A percentile compares a stretch with the other conserved stretches of the same genome.
Conservation (phyloP, 2,797 vertebrate species). For the Enteromius unitaeniatus region DNA sequence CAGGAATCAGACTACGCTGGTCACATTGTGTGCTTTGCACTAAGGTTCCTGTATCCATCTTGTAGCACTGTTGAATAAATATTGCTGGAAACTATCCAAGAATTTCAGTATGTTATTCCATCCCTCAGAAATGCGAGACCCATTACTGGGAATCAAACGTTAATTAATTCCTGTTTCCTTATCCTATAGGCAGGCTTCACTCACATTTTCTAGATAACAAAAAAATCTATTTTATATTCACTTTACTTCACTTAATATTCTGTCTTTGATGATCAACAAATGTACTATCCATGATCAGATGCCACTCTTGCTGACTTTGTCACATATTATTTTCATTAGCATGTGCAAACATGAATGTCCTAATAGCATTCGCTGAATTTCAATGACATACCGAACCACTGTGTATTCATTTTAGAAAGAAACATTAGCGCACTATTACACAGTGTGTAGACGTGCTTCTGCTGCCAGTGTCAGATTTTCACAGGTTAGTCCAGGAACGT, state of each 20-base stretch:
- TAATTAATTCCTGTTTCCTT: neutral
- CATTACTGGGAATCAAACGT: neutral
- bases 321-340: neutral
- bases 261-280: conserved; percentile 13
- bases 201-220: neutral
- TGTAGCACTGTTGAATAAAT: neutral
- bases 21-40: neutral
- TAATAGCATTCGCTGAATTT: conserved; percentile 18
- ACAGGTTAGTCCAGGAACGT: conserved; percentile 60
- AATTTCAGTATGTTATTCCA: neutral
- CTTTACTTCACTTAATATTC: neutral
- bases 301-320: neutral
- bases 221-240: neutral
- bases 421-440: conserved; percentile 41
- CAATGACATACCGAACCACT: conserved; percentile 1
- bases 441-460: conserved; percentile 22
- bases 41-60: neutral
- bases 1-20: neutral
- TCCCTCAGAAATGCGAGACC: neutral
- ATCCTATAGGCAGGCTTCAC: neutral
- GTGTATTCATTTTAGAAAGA: conserved; percentile 23
- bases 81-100: neutral
- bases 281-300: neutral
- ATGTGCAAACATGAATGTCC: neutral
- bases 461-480: conserved; percentile 55